phyloP scores from a whole-genome alignment of 2,797 vertebrate species.

The Phataginus tricuspis region DNA sequence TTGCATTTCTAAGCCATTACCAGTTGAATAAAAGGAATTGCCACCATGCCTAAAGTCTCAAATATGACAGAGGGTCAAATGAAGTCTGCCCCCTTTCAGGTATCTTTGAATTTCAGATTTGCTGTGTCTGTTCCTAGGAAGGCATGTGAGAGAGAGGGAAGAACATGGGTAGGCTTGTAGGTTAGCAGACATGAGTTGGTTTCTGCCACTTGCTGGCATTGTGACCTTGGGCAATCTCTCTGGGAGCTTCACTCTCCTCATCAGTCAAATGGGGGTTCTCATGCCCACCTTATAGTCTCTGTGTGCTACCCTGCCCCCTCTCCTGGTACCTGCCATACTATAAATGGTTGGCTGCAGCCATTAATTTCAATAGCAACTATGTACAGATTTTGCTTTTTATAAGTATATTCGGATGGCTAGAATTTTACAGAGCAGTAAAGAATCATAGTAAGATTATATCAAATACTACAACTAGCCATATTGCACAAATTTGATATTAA shows the following conservation, averaged over 20 bases:
- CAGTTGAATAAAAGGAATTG: background rate
- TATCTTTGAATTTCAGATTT: constrained; percentile 3
- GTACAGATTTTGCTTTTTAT: constrained; percentile 7
- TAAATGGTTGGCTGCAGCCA: background rate
- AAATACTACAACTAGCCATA: background rate
- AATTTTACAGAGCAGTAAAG: background rate
- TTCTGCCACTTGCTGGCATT: background rate
- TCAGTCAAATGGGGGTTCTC: background rate
- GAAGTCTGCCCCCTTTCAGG: background rate
- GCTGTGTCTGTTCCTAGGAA: background rate
- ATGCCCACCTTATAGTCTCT: background rate
- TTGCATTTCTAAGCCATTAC: constrained; percentile 28
- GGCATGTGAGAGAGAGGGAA: background rate
- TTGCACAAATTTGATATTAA: background rate
- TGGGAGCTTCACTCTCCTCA: background rate
- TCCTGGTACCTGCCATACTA: background rate
- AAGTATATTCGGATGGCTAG: background rate
- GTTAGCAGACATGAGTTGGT: background rate
- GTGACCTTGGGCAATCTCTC: background rate
- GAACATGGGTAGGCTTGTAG: background rate
- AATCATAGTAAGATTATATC: background rate
- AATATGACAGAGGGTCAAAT: background rate
- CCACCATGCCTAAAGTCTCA: background rate
- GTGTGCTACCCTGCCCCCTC: background rate
- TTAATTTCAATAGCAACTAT: background rate